phyloP scores from a whole-genome alignment of 2,797 vertebrate species.

The Dallia pectoralis region DNA sequence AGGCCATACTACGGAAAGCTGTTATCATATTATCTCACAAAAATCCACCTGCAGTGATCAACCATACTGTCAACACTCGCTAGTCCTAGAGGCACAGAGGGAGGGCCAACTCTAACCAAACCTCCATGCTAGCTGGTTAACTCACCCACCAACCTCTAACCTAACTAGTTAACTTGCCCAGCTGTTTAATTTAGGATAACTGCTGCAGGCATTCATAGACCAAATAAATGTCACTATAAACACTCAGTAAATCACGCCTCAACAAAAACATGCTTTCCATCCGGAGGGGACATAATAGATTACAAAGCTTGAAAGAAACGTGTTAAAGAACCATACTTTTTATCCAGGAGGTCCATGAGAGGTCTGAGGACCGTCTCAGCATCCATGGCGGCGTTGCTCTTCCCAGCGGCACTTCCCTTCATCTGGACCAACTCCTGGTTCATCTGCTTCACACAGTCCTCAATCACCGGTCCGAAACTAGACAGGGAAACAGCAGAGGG shows the following conservation, averaged over 20 bases:
- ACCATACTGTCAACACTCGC: too few species aligned
- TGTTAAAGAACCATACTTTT: slow-evolving; percentile 77
- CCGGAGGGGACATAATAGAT: slow-evolving; percentile 87
- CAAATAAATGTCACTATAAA: neutral
- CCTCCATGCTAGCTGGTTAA: neutral
- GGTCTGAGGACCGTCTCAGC: slow-evolving; percentile 91
- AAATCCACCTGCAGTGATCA: too few species aligned
- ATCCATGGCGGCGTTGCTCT: slow-evolving; percentile 86
- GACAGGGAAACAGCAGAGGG: neutral
- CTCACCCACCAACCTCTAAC: slow-evolving; percentile 28
- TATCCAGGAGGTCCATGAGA: slow-evolving; percentile 97
- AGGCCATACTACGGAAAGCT: too few species aligned
- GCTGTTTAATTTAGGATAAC: neutral
- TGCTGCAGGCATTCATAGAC: neutral
- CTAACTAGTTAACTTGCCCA: slow-evolving; percentile 57
- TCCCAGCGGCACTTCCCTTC: slow-evolving; percentile 80
- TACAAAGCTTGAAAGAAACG: neutral
- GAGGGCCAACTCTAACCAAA: neutral
- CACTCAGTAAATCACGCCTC: neutral
- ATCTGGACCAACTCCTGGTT: slow-evolving; percentile 89
- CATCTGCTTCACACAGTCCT: slow-evolving; percentile 96
- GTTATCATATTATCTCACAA: too few species aligned
- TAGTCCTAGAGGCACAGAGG: too few species aligned
- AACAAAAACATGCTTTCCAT: slow-evolving; percentile 84
- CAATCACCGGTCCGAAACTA: slow-evolving; percentile 90